Evolutionary conservation across 2,797 vertebrate species (phyloP).

Genomic region (Bovichtus diacanthus): DNA sequence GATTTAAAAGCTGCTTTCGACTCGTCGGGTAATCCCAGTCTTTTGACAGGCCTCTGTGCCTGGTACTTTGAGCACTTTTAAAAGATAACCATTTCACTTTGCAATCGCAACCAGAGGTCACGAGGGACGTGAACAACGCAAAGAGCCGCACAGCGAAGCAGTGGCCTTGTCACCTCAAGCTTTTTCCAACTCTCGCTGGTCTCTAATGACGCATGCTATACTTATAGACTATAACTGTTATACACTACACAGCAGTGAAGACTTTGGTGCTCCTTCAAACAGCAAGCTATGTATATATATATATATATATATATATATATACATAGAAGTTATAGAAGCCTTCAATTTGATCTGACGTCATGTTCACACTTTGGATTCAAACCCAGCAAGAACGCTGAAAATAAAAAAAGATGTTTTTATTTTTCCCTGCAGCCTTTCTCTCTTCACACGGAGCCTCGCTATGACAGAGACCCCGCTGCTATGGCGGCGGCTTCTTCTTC

Average conservation of each 20-base stretch:
- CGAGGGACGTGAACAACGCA: conserved; percentile 44
- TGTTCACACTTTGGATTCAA: neutral
- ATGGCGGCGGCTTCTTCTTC: neutral
- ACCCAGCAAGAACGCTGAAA: neutral
- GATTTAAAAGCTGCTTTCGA: conserved; percentile 18
- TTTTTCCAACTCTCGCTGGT: conserved; percentile 29
- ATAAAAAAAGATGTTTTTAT: too few relatives aligned
- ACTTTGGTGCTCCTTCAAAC: conserved; percentile 5
- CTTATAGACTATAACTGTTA: too few relatives aligned
- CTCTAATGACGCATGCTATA: conserved; percentile 19
- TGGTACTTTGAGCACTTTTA: conserved; percentile 50
- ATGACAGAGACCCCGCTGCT: neutral
- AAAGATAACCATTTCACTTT: conserved; percentile 64
- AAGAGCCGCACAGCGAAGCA: conserved; percentile 49
- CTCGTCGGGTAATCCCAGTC: conserved; percentile 33
- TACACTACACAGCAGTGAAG: conserved; percentile 35
- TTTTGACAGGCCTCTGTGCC: conserved; percentile 48
- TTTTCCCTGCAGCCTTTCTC: neutral
- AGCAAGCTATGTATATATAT: too few relatives aligned
- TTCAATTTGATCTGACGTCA: neutral
- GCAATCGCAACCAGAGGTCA: conserved; percentile 61
- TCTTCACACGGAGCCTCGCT: neutral
- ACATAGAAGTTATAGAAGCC: too few relatives aligned
- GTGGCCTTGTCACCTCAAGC: conserved; percentile 36
- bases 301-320: too few relatives aligned